These are phyloP conservation scores for Itoplectis maculator DNA, from an alignment of 2,888 invertebrate species.

Conservation along the genomic window DNA sequence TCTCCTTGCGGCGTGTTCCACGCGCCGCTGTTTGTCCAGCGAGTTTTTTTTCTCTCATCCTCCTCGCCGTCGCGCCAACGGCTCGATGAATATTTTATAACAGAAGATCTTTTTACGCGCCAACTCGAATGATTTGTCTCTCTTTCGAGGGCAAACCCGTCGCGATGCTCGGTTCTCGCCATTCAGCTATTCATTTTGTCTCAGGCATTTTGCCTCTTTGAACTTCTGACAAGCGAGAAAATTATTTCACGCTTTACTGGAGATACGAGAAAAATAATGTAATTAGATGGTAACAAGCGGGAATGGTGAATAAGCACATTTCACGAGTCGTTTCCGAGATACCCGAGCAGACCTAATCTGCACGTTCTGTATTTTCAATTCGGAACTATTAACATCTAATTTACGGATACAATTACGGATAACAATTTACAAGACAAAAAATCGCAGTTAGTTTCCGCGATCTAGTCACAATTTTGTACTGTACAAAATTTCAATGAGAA, in stretches of 20 bases:
- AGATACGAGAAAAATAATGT: neutral
- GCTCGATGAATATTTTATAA: constrained; percentile 18
- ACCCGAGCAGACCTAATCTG: neutral
- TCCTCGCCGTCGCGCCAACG: neutral
- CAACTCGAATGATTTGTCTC: neutral
- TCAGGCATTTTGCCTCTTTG: neutral
- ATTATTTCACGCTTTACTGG: neutral
- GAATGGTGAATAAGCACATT: neutral
- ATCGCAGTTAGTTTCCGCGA: no score
- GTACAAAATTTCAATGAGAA: no score
- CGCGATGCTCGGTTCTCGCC: no score
- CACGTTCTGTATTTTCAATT: neutral
- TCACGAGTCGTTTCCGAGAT: neutral
- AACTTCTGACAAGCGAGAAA: neutral
- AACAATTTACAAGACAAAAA: neutral
- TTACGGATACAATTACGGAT: neutral
- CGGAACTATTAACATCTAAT: neutral
- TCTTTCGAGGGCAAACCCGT: neutral
- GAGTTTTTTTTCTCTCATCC: constrained; percentile 11
- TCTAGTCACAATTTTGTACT: neutral
- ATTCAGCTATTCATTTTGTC: no score
- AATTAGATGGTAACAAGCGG: neutral
- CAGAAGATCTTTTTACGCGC: neutral
- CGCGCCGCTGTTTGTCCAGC: constrained; percentile 3
- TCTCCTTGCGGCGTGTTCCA: constrained; percentile 5